A percentile compares a stretch with the other conserved stretches of the same genome.
Evolutionary conservation across 30 jellyfish, hydroid and myxozoan species (phyloP).

Genomic region (Aurelia aurita): DNA sequence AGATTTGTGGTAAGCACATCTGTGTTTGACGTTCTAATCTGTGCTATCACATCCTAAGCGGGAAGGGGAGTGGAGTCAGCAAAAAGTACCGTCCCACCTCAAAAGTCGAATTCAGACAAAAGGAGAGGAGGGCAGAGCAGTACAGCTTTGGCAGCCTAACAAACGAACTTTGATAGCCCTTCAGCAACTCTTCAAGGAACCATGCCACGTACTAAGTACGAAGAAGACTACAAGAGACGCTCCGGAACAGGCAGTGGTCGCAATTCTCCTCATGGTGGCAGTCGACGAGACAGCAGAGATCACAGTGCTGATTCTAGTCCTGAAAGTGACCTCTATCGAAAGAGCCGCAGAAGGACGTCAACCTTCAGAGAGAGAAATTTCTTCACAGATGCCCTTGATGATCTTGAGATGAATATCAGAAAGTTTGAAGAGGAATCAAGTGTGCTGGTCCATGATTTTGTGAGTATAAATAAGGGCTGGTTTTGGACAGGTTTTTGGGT

Average conservation of each 20-base stretch:
- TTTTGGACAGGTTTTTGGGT: too few relatives aligned
- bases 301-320: slow-evolving; percentile 55
- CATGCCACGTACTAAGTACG: slow-evolving; percentile 26
- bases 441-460: slow-evolving; percentile 59
- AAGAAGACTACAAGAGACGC: slow-evolving; percentile 3
- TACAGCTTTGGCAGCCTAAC: too few relatives aligned
- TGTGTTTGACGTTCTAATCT: too few relatives aligned
- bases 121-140: too few relatives aligned
- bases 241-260: slow-evolving; percentile 23
- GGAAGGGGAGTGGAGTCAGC: too few relatives aligned
- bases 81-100: too few relatives aligned
- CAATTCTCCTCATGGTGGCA: slow-evolving; percentile 56
- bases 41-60: too few relatives aligned
- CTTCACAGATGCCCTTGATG: slow-evolving; percentile 69
- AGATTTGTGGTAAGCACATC: too few relatives aligned
- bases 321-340: slow-evolving; percentile 31
- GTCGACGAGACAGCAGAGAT: slow-evolving; percentile 66
- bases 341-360: slow-evolving; percentile 32
- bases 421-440: slow-evolving; percentile 68
- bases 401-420: slow-evolving; percentile 46
- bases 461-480: slow-evolving; percentile 12
- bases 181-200: not conserved
- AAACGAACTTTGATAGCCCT: too few relatives aligned
- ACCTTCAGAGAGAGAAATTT: slow-evolving; percentile 53
- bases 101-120: too few relatives aligned